Conservation (phyloP, 2,797 vertebrate genomes). For the Denticeps clupeoides region DNA sequence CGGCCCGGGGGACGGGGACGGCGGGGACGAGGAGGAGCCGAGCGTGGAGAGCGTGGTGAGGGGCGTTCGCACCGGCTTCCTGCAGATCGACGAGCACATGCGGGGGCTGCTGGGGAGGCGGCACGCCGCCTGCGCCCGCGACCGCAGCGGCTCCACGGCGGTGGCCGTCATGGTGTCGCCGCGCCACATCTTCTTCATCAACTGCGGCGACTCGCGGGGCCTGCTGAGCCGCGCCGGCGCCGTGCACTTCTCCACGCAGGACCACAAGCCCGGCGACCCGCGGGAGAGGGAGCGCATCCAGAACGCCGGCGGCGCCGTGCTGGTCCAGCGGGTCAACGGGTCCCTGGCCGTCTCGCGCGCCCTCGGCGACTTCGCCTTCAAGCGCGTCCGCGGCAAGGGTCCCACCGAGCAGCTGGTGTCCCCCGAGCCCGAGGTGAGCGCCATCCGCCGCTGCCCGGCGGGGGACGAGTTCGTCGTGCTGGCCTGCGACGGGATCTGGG, state of each 20-base stretch:
- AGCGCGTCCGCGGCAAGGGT: constrained; percentile 97
- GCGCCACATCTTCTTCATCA: constrained; percentile 93
- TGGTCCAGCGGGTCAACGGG: constrained; percentile 99
- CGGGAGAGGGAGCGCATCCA: constrained; percentile 98
- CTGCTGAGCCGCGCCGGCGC: constrained; percentile 87
- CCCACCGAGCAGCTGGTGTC: constrained; percentile 99
- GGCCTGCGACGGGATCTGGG: constrained; percentile 98
- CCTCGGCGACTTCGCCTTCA: constrained; percentile 98
- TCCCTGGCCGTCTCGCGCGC: constrained; percentile 95
- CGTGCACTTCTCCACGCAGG: constrained; percentile 98
- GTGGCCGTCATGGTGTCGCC: constrained; percentile 95
- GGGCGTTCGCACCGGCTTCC: constrained; percentile 95
- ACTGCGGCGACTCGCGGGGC: constrained; percentile 95
- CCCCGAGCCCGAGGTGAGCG: constrained; percentile 95
- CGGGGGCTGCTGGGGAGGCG: constrained; percentile 96
- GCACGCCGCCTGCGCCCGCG: constrained; percentile 71
- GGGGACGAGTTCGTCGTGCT: constrained; percentile 97
- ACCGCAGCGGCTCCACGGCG: constrained; percentile 95
- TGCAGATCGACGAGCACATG: constrained; percentile 98
- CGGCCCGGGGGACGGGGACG: constrained; percentile 52
- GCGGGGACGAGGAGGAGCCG: constrained; percentile 58
- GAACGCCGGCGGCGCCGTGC: constrained; percentile 95
- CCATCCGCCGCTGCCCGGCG: constrained; percentile 83
- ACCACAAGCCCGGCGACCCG: constrained; percentile 98
- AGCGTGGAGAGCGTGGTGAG: constrained; percentile 87